Conservation (phyloP, 2,113 vertebrate species). For the Rousettus leschenaultii region DNA sequence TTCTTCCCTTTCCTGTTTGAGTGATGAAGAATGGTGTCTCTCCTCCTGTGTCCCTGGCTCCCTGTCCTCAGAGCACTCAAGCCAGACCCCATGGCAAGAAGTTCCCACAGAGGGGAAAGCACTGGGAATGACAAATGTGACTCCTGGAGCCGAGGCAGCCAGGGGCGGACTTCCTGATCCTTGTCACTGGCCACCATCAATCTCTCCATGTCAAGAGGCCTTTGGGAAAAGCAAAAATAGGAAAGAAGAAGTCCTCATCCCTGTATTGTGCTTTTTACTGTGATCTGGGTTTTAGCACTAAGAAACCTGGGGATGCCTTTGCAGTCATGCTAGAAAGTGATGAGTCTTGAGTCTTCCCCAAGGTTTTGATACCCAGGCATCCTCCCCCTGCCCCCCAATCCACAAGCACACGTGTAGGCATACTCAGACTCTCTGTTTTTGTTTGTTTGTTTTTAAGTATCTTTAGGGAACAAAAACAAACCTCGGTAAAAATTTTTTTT, state of each 20-base stretch:
- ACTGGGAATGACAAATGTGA: constrained; percentile 77
- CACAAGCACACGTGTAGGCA: neutral
- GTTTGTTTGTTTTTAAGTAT: neutral
- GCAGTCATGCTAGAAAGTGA: neutral
- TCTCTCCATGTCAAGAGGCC: constrained; percentile 70
- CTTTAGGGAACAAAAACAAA: neutral
- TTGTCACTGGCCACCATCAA: constrained; percentile 66
- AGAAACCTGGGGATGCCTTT: neutral
- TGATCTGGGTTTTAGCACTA: constrained; percentile 3
- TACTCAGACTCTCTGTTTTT: neutral
- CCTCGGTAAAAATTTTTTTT: neutral
- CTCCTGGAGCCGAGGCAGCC: constrained; percentile 55
- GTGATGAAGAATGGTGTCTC: constrained; percentile 80
- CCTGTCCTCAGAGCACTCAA: constrained; percentile 39
- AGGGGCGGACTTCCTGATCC: constrained; percentile 67
- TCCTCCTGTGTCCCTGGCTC: constrained; percentile 67
- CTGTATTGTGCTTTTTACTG: constrained; percentile 35
- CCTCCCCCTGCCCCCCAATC: neutral
- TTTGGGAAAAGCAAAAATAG: constrained; percentile 25
- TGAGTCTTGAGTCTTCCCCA: neutral
- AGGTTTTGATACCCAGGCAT: neutral
- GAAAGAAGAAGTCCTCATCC: constrained; percentile 17
- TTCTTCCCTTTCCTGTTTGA: constrained; percentile 69
- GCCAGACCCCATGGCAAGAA: constrained; percentile 68
- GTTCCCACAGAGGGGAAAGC: constrained; percentile 50